A percentile compares a stretch with the other conserved stretches of the same genome.
These are phyloP conservation scores for Nesoenas mayeri DNA, from an alignment of 2,113 vertebrate genomes.

Conservation along the genomic window DNA sequence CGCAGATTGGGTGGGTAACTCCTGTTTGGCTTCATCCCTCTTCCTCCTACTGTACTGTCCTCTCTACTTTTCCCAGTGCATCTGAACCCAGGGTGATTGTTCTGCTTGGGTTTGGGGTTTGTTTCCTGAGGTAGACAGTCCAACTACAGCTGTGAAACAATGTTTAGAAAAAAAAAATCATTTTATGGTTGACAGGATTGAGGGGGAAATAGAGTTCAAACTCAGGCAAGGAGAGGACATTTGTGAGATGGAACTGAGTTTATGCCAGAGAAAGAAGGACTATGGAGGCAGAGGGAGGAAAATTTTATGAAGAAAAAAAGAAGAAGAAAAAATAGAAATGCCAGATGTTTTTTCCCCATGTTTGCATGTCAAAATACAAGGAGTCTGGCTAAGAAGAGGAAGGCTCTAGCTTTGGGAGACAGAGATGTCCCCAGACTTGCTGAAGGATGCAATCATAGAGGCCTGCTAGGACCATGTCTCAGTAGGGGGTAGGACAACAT, in stretches of 20 bases:
- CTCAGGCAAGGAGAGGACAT: background rate
- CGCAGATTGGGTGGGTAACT: background rate
- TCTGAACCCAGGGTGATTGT: background rate
- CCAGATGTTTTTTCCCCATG: background rate
- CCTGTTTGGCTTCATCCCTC: background rate
- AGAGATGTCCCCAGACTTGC: background rate
- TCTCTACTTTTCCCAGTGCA: background rate
- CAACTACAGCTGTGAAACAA: background rate
- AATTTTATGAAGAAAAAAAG: background rate
- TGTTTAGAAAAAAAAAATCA: background rate
- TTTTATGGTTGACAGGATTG: background rate
- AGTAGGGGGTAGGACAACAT: background rate
- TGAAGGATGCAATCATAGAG: accelerated
- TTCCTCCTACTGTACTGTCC: background rate
- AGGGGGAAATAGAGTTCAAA: background rate
- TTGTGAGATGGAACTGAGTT: background rate
- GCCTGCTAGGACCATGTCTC: background rate
- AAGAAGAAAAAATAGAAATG: background rate
- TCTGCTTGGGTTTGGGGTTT: background rate
- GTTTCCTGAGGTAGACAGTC: background rate
- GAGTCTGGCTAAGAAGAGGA: background rate
- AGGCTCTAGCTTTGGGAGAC: background rate
- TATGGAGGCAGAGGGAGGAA: background rate
- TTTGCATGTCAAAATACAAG: background rate
- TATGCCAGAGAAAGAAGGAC: background rate